Conservation (phyloP, 2,113 vertebrate species). For the Pavo muticus region DNA sequence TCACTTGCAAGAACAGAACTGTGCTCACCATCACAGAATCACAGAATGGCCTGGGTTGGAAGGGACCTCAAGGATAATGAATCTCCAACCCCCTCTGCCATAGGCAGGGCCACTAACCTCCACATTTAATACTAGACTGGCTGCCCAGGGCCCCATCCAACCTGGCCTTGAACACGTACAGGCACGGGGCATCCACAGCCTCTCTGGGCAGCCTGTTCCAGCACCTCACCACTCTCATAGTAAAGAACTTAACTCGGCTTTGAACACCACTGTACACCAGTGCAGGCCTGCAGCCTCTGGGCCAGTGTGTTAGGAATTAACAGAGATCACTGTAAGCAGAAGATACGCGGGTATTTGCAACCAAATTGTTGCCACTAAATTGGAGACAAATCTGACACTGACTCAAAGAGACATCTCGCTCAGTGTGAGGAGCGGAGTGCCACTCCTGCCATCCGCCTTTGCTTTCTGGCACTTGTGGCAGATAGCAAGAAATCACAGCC, state of each 20-base stretch:
- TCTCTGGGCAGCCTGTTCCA: no score
- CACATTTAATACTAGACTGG: no score
- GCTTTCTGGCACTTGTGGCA: background rate
- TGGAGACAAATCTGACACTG: background rate
- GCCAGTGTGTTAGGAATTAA: background rate
- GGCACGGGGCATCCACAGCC: no score
- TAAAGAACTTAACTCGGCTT: background rate
- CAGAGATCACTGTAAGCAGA: constrained; percentile 37
- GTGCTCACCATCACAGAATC: no score
- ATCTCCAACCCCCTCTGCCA: no score
- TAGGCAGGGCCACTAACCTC: no score
- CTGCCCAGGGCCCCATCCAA: no score
- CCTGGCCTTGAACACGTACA: no score
- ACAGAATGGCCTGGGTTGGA: no score
- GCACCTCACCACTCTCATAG: no score
- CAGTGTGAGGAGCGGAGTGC: background rate
- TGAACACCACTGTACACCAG: fast-evolving
- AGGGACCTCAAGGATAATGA: no score
- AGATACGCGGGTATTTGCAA: constrained; percentile 12
- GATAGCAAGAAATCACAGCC: fast-evolving
- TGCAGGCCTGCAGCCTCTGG: background rate
- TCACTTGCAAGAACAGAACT: background rate
- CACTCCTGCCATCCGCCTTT: background rate
- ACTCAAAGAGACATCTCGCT: background rate
- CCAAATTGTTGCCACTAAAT: background rate